Base-by-base conservation (phyloP, 2,797 vertebrate species). In the Echeneis naucrates region DNA sequence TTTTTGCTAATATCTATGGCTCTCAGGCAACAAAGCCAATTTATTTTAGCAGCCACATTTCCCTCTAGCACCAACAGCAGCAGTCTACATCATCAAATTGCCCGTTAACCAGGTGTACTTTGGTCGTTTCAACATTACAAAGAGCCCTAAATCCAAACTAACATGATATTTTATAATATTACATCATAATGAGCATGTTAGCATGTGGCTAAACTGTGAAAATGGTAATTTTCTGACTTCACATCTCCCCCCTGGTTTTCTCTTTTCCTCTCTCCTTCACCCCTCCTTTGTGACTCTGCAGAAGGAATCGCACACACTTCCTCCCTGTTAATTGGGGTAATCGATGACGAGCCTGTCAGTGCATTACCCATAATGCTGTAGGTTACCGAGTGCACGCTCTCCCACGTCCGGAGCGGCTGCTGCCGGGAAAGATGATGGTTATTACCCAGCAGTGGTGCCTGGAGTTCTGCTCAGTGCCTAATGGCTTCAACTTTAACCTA, bases 371-470 rank as follows among this genome's bases (percentile, higher is more conserved):
- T 52, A 35, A 32, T 52, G 54, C 72, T 24, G 44, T 63, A n/a
- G n/a, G n/a, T n/a, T n/a, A n/a, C n/a, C n/a, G n/a, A n/a, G n/a
- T n/a, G n/a, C n/a, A n/a, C n/a, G 56, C 77, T 60, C 32, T 5
- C 48, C 57, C 65, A 35, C 71, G 68, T 66, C 60, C 76, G 77
- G 65, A 81, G 77, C 33, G 4, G 69, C 45, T 88, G 72, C 81
- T 77, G 72, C 84, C 81, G 72, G 32, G 81, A 88, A 76, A 85
- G 90, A 90, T 88, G 80, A 86, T 72, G 77, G 63, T 91, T 69
- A 84, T 91, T 88, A 87, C 80, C 81, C 82, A 68, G 78, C 82
- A 75, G 68, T 33, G 4, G 24, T 74, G 60, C 66, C 75, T 37
- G 47, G 58, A 72, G 79, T 76, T 82, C 81, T 57, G 67, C 77